phyloP scores from a whole-genome alignment of 2,797 vertebrate genomes.

The Halcyon leucocephala region DNA sequence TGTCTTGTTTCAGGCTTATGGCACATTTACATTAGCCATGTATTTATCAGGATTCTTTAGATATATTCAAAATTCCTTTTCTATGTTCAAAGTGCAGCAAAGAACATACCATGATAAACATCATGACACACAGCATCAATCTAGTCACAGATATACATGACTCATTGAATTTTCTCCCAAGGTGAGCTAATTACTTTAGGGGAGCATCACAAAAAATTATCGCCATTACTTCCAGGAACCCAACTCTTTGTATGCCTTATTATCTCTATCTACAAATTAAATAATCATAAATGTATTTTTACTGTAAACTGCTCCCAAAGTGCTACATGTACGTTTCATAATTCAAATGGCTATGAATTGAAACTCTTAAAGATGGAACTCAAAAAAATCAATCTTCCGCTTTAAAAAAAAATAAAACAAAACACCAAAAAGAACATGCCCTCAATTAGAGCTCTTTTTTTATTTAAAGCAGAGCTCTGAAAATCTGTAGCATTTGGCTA shows the following conservation, averaged over 20 bases:
- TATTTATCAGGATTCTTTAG: neutral
- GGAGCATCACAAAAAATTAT: neutral
- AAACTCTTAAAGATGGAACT: neutral
- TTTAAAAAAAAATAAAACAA: neutral
- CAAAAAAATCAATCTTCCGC: neutral
- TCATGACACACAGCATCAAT: neutral
- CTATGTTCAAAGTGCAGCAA: neutral
- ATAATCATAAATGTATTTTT: neutral
- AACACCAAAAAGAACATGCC: neutral
- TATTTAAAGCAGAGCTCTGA: neutral
- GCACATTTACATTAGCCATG: neutral
- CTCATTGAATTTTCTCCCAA: neutral
- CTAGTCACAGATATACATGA: neutral
- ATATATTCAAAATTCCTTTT: neutral
- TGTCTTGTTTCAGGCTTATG: neutral
- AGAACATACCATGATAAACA: accelerated
- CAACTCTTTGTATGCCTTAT: neutral
- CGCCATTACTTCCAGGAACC: neutral
- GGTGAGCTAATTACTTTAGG: accelerated
- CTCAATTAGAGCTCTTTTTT: neutral
- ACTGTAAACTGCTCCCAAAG: neutral
- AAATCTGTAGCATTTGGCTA: conserved; percentile 5
- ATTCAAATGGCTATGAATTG: neutral
- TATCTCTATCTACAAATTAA: neutral
- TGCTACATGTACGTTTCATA: neutral